Evolutionary conservation across 2,113 vertebrate species (phyloP), one percentile per base, ranked within the genome.

Genomic region (Notarius lentiginosus): DNA sequence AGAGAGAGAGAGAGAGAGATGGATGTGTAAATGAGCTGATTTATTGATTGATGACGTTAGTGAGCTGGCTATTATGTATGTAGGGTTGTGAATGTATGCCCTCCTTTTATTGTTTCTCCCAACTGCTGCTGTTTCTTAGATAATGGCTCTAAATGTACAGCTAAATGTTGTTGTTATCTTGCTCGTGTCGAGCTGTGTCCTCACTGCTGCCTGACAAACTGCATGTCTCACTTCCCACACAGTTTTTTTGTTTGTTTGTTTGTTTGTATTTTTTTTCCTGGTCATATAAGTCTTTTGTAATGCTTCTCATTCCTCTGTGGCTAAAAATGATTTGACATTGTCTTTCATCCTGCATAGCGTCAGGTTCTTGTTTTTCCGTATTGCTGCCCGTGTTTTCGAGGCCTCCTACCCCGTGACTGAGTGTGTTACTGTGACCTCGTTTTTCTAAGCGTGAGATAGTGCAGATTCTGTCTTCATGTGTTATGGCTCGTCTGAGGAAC

Each of bases 391-490:
- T 41, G 65, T 85, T 34, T 80, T 24, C 47, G 12, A 65, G 65
- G 86, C 7, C 41, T 60, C 65, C 73, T 79, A 83, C 84, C 79
- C 66, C 47, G 56, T 83, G 80, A 87, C 72, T 55, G 27, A 89
- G 72, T 84, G 77, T 84, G 87, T 90, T 84, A 56, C 5, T 65
- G 84, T 90, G 86, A 90, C 86, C 87, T 90, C 49, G 81, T 53
- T 83, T 84, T 81, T 84, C 30, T 34, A 63, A 60, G 58, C 56
- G 53, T 73, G 87, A 88, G 89, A 90, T 82, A 86, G 63, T 30
- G 41, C 18, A 0, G 68, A 41, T 20, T 75, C 56, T 75, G 58
- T 63, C 82, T 84, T 68, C 60, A 34, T 18, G 18, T 88, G 84
- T 90, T 86, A 82, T 84, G 76, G 58, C 80, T 84, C 51, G 20